Base-by-base conservation (phyloP, 2,797 vertebrate species). In the Dendrocincla fuliginosa region DNA sequence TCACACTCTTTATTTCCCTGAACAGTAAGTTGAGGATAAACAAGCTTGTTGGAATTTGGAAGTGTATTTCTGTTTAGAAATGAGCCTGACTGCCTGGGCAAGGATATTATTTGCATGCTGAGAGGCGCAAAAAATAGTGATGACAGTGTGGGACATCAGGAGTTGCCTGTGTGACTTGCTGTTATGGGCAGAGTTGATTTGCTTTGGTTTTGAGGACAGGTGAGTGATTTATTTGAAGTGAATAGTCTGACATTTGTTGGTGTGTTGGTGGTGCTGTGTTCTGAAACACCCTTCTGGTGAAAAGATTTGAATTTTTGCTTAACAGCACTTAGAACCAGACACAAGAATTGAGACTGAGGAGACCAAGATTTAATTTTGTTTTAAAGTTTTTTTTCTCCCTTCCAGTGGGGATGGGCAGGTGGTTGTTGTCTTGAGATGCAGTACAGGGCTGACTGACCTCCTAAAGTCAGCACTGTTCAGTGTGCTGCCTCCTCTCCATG, bases 401-500 rank as follows among this genome's bases (percentile, higher is more conserved):
- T 79, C 14, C 17, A 25, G 3, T 27, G 27, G 11, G 13, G 13
- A 10, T 57, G 32, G n/a, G 8, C 39, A 65, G 22, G 59, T 46
- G 20, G 23, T 53, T 0, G 1, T 15, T 85, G 27, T 10, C 37
- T 10, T 30, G 25, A 59, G 70, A 20, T 16, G 30, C 6, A 11
- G 32, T 4, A 1, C 11, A 56, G 53, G 33, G n/a, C 41, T 77
- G 84, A 41, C 8, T 32, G 5, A 2, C 0, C 0, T 46, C 30
- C 20, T 42, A 4, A 71, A 56, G 23, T 25, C 52, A n/a, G 22
- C 30, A 32, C 30, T 55, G n/a, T 22, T 70, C 39, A 14, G 8
- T 23, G 33, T 49, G 25, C 24, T 56, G 41, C 17, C 9, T 75
- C 11, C 49, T 82, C 15, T 55, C 42, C 9, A 8, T 9, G 6